These are phyloP conservation scores for Listrodromus nycthemerus DNA, from an alignment of 2,888 invertebrate species.

Conservation along the genomic window DNA sequence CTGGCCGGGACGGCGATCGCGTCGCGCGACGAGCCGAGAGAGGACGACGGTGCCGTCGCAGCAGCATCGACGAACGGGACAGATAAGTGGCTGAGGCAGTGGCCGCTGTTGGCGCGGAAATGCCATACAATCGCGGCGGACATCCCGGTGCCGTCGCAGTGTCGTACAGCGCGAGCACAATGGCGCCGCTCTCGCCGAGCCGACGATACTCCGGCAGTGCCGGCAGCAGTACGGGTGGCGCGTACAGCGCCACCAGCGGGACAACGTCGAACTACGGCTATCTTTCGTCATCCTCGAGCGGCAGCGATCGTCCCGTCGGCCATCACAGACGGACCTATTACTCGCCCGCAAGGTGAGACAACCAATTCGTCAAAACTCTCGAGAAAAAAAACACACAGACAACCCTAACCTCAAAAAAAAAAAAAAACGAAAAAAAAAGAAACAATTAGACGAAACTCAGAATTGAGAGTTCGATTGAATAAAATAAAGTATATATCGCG, in stretches of 20 bases:
- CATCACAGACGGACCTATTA: slow-evolving; percentile 73
- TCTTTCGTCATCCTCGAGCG: slow-evolving; percentile 74
- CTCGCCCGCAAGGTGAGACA: slow-evolving; percentile 78
- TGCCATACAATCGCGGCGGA: slow-evolving; percentile 81
- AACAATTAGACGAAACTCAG: not conserved
- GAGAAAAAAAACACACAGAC: not conserved
- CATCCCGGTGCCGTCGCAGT: slow-evolving; percentile 82
- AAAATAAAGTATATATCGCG: too few relatives aligned
- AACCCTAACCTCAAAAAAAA: too few relatives aligned
- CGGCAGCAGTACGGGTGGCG: slow-evolving; percentile 63
- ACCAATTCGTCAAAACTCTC: too few relatives aligned
- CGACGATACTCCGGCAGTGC: slow-evolving; percentile 77
- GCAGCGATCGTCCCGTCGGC: slow-evolving; percentile 72
- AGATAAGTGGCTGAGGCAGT: slow-evolving; percentile 48
- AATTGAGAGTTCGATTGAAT: not conserved
- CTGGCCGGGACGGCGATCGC: not conserved
- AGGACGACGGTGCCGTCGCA: slow-evolving; percentile 13
- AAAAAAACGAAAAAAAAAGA: too few relatives aligned
- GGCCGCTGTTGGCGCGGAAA: slow-evolving; percentile 70
- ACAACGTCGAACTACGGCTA: slow-evolving; percentile 75
- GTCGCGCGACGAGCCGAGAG: slow-evolving; percentile 27
- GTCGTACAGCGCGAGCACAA: slow-evolving; percentile 78
- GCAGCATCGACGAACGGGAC: slow-evolving; percentile 4
- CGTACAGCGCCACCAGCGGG: slow-evolving; percentile 56
- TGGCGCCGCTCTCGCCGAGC: slow-evolving; percentile 81